A percentile compares a stretch with the other conserved stretches of the same genome.
These are phyloP conservation scores for Catocala nupta DNA, from an alignment of 2,888 invertebrate genomes.

Conservation along the genomic window DNA sequence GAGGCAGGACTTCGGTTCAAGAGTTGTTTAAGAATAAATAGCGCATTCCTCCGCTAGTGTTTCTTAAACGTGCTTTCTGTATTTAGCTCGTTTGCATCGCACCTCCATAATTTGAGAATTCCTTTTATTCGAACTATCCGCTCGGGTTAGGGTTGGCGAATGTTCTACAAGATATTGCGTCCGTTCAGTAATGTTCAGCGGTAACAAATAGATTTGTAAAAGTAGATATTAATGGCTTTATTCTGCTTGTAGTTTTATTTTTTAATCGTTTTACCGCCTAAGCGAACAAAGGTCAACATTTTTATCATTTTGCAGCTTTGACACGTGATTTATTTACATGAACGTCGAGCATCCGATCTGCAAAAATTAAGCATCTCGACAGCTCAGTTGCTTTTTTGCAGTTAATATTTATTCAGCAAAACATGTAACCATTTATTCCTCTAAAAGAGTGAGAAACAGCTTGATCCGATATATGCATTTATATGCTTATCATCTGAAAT, in stretches of 20 bases:
- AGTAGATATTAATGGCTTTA: too few species aligned
- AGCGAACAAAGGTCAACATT: not conserved
- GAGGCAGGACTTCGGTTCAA: constrained; percentile 25
- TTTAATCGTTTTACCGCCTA: not conserved
- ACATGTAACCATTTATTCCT: too few species aligned
- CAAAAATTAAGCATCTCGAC: too few species aligned
- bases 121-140: constrained; percentile 47
- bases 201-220: not conserved
- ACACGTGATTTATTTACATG: too few species aligned
- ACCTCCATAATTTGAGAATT: constrained; percentile 54
- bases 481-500: too few species aligned
- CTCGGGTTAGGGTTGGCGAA: constrained; percentile 38
- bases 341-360: too few species aligned
- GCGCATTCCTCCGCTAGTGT: constrained; percentile 39
- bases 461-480: too few species aligned
- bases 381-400: too few species aligned
- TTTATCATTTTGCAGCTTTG: too few species aligned
- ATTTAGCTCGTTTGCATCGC: constrained; percentile 56
- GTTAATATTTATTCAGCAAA: too few species aligned
- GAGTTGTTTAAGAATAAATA: constrained; percentile 48
- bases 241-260: not conserved
- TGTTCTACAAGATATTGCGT: not conserved
- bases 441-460: too few species aligned
- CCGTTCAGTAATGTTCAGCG: not conserved
- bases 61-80: constrained; percentile 51